Evolutionary conservation across 1,140 invertebrate genomes (phyloP).

Genomic region (Sarcophaga bullata): DNA sequence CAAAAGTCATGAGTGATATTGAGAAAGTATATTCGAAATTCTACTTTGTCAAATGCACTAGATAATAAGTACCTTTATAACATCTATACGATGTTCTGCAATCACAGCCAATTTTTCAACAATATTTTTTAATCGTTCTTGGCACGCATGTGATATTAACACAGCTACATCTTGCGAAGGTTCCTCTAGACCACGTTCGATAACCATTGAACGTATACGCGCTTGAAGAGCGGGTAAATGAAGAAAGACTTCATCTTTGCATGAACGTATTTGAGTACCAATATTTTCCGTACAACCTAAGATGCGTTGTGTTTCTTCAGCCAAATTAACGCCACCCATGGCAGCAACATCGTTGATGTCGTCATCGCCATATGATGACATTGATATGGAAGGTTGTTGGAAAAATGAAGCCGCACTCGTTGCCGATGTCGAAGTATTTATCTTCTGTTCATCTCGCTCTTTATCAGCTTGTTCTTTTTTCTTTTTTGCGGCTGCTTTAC

Average conservation of each 20-base stretch:
- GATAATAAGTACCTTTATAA: slow-evolving; percentile 76
- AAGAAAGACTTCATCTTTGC: slow-evolving; percentile 94
- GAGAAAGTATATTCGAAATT: neutral
- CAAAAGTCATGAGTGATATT: neutral
- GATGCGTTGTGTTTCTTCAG: slow-evolving; percentile 95
- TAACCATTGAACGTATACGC: slow-evolving; percentile 78
- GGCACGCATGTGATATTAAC: slow-evolving; percentile 93
- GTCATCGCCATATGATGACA: slow-evolving; percentile 80
- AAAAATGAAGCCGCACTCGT: slow-evolving; percentile 61
- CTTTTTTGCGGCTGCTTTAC: slow-evolving; percentile 61
- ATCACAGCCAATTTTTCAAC: slow-evolving; percentile 93
- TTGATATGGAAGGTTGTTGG: slow-evolving; percentile 63
- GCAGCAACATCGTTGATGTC: slow-evolving; percentile 99
- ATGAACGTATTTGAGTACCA: slow-evolving; percentile 94
- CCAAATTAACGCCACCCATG: slow-evolving; percentile 98
- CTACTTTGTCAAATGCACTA: no score
- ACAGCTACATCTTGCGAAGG: slow-evolving; percentile 88
- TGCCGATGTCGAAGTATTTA: slow-evolving; percentile 57
- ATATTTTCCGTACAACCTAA: slow-evolving; percentile 94
- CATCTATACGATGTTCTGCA: slow-evolving; percentile 93
- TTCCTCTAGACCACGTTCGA: slow-evolving; percentile 87
- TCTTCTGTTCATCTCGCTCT: slow-evolving; percentile 57
- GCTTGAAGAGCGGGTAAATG: slow-evolving; percentile 80
- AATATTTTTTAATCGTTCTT: slow-evolving; percentile 91
- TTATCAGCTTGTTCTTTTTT: slow-evolving; percentile 54